Evolutionary conservation across 1,140 invertebrate species (phyloP), one percentile per base, ranked within the genome.

Genomic region (Acyrthosiphon pisum): DNA sequence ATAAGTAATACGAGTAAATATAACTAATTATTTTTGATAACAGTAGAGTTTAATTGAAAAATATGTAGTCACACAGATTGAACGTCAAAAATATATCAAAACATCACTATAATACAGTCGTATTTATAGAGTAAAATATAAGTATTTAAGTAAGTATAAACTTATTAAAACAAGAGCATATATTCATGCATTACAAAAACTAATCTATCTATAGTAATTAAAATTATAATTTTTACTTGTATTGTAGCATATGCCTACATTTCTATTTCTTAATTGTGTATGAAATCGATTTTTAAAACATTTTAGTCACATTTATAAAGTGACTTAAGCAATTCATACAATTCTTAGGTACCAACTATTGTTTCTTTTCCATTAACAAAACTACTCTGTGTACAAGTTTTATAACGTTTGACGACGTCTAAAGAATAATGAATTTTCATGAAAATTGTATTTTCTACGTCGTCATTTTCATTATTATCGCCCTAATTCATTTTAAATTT

Each of bases 401-500:
- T 14, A 68, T 68, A 76, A 76, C 30, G 30, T 76, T n/a, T 76
- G 30, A 35, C 30, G 6, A n/a, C n/a, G 60, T 76, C 30, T 76
- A 76, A n/a, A 76, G n/a, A 76, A 76, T 76, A 76, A 76, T 76
- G 14, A 0, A 20, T 76, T 68, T 68, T 68, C 60, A 68, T 68
- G 60, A n/a, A n/a, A 68, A 68, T 68, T 68, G 60, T n/a, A 68
- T 68, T 76, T 76, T n/a, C 6, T n/a, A 6, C n/a, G 3, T n/a
- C 30, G 30, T 23, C n/a, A 30, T 4, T 76, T 30, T n/a, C 30
- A 76, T 76, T 76, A 76, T 76, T 76, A 76, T 76, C 30, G n/a
- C n/a, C n/a, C 60, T 76, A 76, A 76, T 76, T 76, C n/a, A 30
- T 76, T 76, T 76, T 76, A 18, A n/a, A 76, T 76, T n/a, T 76